Base-by-base conservation (phyloP, 2,888 invertebrate species). In the Chrysotoxum bicinctum region DNA sequence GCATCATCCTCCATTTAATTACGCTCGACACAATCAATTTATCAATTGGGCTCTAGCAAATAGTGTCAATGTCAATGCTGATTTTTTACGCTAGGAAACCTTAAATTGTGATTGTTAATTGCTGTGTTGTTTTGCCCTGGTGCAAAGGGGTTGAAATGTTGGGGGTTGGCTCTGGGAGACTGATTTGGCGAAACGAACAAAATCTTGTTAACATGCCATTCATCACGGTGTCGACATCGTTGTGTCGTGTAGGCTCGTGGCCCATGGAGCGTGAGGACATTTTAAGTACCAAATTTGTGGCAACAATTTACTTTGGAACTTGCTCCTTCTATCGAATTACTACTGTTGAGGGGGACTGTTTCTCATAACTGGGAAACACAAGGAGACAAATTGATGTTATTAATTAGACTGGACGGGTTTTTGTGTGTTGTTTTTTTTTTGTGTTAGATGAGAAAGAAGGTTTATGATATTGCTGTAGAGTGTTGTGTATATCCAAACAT, bases 161-260 rank as follows among this genome's bases (percentile, higher is more conserved):
- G n/a, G 60, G 50, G 37, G 50, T 45, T 21, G 21, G 21, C 14
- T 23, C 14, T 50, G 50, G 50, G 12, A 50, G 76, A 66, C 43
- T 81, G 81, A 77, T 85, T 81, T 68, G 73, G 81, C 16, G 69
- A 81, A 77, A 85, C 69, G 64, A 91, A 89, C 89, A 90, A 91
- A 91, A 91, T 91, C 91, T 90, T 90, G 91, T 90, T 91, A 91
- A 91, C 91, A 90, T 88, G 89, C 90, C 90, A 91, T 91, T 91
- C 91, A 91, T 91, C 91, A 91, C 90, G 10, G 43, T 76, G 79
- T 75, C 75, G 84, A 56, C 69, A 69, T 52, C 3, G 75, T 52
- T 37, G 60, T 58, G 30, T 45, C 30, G 45, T 62, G 7, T 21
- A 7, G 8, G 35, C 23, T 26, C 30, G 45, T 62, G 45, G 45